These are phyloP conservation scores for Esox niger DNA, from an alignment of 2,113 vertebrate species.

Conservation along the genomic window DNA sequence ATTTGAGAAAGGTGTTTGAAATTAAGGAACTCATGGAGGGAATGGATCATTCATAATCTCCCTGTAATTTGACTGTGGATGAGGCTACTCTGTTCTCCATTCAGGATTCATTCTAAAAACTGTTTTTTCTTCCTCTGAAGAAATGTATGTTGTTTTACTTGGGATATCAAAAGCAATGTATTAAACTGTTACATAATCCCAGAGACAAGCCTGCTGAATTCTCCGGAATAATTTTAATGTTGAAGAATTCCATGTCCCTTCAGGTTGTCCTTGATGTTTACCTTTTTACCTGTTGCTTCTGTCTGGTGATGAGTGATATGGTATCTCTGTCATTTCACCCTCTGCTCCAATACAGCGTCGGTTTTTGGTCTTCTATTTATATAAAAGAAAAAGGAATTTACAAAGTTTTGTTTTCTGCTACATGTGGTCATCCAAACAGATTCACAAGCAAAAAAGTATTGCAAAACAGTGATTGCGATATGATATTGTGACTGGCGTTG, in stretches of 20 bases:
- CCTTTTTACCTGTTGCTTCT: too few species aligned
- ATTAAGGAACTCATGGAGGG: slow-evolving; percentile 10
- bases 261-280: too few species aligned
- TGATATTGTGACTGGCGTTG: not conserved
- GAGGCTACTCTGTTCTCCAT: not conserved
- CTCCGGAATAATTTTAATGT: too few species aligned
- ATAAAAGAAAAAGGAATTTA: too few species aligned
- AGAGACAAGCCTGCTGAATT: not conserved
- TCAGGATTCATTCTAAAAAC: not conserved
- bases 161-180: slow-evolving; percentile 1
- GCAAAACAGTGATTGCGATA: not conserved
- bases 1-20: not conserved
- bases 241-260: too few species aligned
- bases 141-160: not conserved
- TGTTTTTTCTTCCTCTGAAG: too few species aligned
- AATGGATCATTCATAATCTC: slow-evolving; percentile 9
- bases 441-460: not conserved
- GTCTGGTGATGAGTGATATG: too few species aligned
- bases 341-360: not conserved
- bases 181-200: not conserved
- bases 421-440: not conserved
- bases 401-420: not conserved
- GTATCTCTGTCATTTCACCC: not conserved
- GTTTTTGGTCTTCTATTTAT: not conserved
- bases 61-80: not conserved